phyloP scores from a whole-genome alignment of 2,888 invertebrate genomes.

The Panzeria rudis region DNA sequence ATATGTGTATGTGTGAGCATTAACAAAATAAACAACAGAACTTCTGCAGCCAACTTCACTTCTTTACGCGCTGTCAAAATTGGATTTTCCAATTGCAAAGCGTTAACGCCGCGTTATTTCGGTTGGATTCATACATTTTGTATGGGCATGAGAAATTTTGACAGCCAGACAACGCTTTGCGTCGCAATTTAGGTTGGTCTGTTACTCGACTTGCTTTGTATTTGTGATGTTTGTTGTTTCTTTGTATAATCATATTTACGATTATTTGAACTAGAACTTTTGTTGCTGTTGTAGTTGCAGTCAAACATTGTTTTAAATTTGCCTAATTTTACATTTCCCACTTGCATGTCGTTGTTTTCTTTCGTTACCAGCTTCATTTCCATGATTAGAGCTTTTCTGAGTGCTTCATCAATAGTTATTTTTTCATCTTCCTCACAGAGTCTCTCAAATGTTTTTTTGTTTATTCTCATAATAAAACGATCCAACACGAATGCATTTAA shows the following conservation, averaged over 20 bases:
- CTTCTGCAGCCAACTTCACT: too few species aligned
- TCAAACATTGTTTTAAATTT: constrained; percentile 8
- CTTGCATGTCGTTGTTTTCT: constrained; percentile 38
- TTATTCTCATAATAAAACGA: constrained; percentile 47
- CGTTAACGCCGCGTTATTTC: too few species aligned
- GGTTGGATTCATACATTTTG: too few species aligned
- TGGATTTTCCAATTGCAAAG: too few species aligned
- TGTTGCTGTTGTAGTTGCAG: constrained; percentile 1
- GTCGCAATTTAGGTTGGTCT: too few species aligned
- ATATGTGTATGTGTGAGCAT: too few species aligned
- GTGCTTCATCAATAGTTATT: constrained; percentile 47
- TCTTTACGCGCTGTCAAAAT: too few species aligned
- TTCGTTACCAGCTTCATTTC: constrained; percentile 26
- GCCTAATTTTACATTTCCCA: background rate
- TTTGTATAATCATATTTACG: background rate
- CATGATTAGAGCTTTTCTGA: constrained; percentile 55
- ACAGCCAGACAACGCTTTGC: too few species aligned
- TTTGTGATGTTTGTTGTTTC: constrained; percentile 14
- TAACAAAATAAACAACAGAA: too few species aligned
- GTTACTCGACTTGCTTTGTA: background rate
- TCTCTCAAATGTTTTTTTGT: constrained; percentile 59
- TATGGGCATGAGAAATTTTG: too few species aligned
- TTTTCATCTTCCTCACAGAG: constrained; percentile 70
- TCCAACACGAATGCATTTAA: constrained; percentile 56
- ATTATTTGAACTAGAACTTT: background rate